Base-by-base conservation (phyloP, 2,797 vertebrate genomes). In the Distichodus sexfasciatus region DNA sequence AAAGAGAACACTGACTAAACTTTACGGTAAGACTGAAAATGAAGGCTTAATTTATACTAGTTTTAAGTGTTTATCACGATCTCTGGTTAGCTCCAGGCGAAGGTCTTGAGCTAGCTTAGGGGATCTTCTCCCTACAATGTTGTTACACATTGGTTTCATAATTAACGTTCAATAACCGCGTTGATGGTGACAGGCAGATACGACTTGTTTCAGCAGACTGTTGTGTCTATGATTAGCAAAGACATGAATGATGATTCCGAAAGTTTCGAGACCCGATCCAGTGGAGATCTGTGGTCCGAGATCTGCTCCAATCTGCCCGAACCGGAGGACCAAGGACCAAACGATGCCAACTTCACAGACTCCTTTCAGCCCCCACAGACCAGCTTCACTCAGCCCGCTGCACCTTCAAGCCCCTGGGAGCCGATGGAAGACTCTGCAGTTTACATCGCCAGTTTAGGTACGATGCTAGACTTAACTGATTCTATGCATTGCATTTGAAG, bases 391-490 rank as follows among this genome's bases (percentile, higher is more conserved):
- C 6, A 77, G 0, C 12, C 6, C 0, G 72, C 36, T 31, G 26
- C 79, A 3, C 12, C 79, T 12, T 71, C 65, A 14, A 90, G 86
- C 70, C 86, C 88, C 10, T 99, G 97, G 96, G 92, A 93, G 19
- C 96, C 96, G 0, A 90, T 99, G 88, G 91, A 91, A 15, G 97
- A 99, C 61, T 98, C 97, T 0, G 93, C 96, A 74, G 78, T 94
- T 31, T 99, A 99, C 83, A 86, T 99, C 17, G 96, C 97, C 40
- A 92, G 92, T 82, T 89, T 99, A 79, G 96, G 97, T 98, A 87
- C 23, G n/a, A n/a, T n/a, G n/a, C n/a, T n/a, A n/a, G n/a, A n/a
- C n/a, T n/a, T n/a, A n/a, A n/a, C n/a, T n/a, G n/a, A n/a, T n/a
- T n/a, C n/a, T n/a, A n/a, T n/a, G n/a, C n/a, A n/a, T n/a, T n/a